A percentile compares a stretch with the other conserved stretches of the same genome.
These are phyloP conservation scores for Eunapius fragilis DNA, from an alignment of 37 sponge, comb jelly and placozoan species.

Conservation along the genomic window DNA sequence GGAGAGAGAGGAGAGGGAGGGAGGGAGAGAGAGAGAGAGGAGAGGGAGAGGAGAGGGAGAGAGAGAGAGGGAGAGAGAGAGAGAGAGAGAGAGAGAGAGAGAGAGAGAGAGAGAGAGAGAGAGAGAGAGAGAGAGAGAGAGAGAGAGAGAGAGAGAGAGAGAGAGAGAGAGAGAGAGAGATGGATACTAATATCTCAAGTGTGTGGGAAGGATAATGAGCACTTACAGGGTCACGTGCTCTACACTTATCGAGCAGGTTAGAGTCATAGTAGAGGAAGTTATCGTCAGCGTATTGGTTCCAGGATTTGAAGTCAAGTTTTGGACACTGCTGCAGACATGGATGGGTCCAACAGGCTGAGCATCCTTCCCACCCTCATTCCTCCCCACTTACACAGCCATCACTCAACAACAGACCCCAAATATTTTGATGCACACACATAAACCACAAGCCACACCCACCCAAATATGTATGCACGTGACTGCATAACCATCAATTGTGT, in stretches of 20 bases:
- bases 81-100: conserved; percentile 1
- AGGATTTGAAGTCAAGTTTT: neutral
- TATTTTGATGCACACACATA: neutral
- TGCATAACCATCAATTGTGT: too few species aligned
- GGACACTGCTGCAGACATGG: neutral
- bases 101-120: neutral
- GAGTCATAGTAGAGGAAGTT: conserved; percentile 35
- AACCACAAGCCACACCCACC: neutral
- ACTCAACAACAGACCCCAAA: neutral
- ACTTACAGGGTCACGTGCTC: conserved; percentile 3
- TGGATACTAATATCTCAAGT: neutral
- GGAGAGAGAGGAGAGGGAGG: neutral
- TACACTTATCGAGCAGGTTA: conserved; percentile 32
- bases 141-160: neutral
- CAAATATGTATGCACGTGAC: too few species aligned
- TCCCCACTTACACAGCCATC: neutral
- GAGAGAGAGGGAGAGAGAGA: conserved; percentile 10
- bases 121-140: too few species aligned
- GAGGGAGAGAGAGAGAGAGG: conserved; percentile 5
- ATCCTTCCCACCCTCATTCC: neutral
- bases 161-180: conserved; percentile 9
- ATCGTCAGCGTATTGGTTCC: conserved; percentile 80
- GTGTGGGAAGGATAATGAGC: neutral
- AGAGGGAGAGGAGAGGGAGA: neutral
- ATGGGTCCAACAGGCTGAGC: neutral